These are phyloP conservation scores for Lithophane ornitopus DNA, from an alignment of 2,888 invertebrate species.

Conservation along the genomic window DNA sequence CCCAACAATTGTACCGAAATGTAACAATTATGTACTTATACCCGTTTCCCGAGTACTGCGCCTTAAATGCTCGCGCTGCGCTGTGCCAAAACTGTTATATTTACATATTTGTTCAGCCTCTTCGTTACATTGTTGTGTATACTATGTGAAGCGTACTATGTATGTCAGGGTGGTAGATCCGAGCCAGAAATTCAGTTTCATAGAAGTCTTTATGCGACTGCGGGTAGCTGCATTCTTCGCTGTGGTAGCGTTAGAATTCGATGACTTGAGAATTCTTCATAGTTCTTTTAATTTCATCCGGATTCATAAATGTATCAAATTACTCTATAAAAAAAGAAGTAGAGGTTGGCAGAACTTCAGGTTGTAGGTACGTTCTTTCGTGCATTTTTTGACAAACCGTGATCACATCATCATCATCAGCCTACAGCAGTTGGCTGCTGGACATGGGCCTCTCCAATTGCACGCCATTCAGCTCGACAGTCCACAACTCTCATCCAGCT, in stretches of 20 bases:
- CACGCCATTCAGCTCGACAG: too few relatives aligned
- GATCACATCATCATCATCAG: too few relatives aligned
- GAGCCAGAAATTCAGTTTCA: constrained; percentile 53
- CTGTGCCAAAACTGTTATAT: constrained; percentile 62
- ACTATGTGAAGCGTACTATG: constrained; percentile 37
- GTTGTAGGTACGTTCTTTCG: not conserved
- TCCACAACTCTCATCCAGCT: too few relatives aligned
- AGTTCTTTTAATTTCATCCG: not conserved
- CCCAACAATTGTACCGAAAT: constrained; percentile 39
- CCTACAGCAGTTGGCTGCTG: too few relatives aligned
- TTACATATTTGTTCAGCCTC: constrained; percentile 67
- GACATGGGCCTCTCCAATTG: too few relatives aligned
- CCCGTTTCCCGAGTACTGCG: constrained; percentile 36
- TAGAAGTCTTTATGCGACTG: constrained; percentile 9
- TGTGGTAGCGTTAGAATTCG: not conserved
- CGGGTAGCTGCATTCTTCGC: not conserved
- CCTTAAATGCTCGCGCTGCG: constrained; percentile 32
- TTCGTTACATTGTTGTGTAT: constrained; percentile 46
- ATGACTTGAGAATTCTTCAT: not conserved
- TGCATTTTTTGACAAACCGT: too few relatives aligned
- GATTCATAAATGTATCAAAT: not conserved
- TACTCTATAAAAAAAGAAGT: not conserved
- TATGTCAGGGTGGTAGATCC: constrained; percentile 54
- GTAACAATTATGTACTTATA: constrained; percentile 60
- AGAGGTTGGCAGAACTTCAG: not conserved